Evolutionary conservation across 2,113 vertebrate species (phyloP).

Genomic region (Rhea americana): DNA sequence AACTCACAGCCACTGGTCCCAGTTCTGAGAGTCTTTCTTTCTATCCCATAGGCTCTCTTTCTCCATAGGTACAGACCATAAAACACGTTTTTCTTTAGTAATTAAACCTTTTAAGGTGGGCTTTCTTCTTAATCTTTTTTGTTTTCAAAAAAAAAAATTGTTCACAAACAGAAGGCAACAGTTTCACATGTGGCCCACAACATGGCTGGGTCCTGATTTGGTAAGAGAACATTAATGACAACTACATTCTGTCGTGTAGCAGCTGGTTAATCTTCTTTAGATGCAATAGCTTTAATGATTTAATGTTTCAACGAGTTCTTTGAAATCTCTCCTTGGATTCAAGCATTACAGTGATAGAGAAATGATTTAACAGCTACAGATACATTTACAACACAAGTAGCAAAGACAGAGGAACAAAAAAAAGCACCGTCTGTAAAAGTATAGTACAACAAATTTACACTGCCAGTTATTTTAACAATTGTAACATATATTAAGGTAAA

Average conservation of each 20-base stretch:
- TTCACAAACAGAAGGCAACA: background rate
- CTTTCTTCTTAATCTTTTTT: background rate
- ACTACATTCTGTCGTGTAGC: background rate
- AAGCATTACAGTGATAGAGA: background rate
- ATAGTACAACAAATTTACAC: background rate
- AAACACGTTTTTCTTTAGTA: background rate
- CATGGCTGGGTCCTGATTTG: background rate
- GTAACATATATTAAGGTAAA: background rate
- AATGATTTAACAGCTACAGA: background rate
- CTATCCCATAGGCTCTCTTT: background rate
- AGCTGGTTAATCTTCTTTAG: background rate
- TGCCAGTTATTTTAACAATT: too few species aligned
- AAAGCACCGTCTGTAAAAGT: background rate
- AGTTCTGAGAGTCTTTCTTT: background rate
- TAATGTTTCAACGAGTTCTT: background rate
- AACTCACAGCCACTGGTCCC: fast-evolving
- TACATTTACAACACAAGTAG: background rate
- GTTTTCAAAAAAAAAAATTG: background rate
- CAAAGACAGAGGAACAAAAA: background rate
- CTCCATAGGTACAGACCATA: background rate
- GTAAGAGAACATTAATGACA: background rate
- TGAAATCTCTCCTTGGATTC: background rate
- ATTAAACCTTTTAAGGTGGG: background rate
- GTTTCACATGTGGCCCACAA: background rate
- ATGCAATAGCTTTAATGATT: background rate